Percentiles rank a stretch among this genome's conserved stretches.
phyloP scores from a whole-genome alignment of 2,797 vertebrate species.

The Erpetoichthys calabaricus region DNA sequence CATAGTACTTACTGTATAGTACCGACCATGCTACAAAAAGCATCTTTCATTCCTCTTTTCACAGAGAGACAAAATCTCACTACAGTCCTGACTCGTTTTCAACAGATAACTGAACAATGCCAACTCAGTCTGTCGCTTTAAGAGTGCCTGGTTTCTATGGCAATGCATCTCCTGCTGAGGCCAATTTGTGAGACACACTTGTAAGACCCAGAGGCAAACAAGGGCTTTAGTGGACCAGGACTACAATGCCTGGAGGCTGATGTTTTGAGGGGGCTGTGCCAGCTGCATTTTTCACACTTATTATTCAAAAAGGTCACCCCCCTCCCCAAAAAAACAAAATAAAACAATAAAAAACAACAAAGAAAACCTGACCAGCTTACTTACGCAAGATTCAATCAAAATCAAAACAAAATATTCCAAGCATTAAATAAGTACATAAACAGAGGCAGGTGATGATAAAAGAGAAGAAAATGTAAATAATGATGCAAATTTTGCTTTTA shows the following conservation, averaged over 20 bases:
- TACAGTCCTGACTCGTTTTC: constrained; percentile 27
- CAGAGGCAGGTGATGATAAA: no score
- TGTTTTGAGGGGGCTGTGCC: neutral
- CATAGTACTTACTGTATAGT: no score
- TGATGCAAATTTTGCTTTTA: no score
- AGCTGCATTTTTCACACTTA: constrained; percentile 21
- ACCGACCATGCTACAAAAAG: constrained; percentile 14
- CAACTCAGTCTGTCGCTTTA: constrained; percentile 41
- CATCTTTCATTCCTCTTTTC: constrained; percentile 8
- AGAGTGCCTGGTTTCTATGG: constrained; percentile 48
- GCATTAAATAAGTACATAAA: no score
- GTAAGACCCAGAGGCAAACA: constrained; percentile 28
- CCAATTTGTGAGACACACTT: constrained; percentile 53
- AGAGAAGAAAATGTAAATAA: no score
- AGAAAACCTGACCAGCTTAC: no score
- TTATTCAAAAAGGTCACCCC: neutral
- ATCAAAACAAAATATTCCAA: no score
- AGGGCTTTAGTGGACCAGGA: constrained; percentile 13
- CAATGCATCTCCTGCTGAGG: constrained; percentile 49
- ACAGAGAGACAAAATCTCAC: constrained; percentile 15
- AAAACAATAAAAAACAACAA: no score
- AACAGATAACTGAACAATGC: constrained; percentile 41
- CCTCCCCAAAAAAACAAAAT: no score
- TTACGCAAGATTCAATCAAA: no score
- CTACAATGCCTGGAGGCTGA: constrained; percentile 3